Percentiles rank a stretch among this genome's conserved stretches.
phyloP scores from a whole-genome alignment of 2,113 vertebrate genomes.

The mouse (Mus musculus) region GRCm39 chr9:66872001-66872500 shows the following conservation, averaged over 20 bases:
- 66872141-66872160: neutral
- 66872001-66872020: neutral
- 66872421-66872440: slow-evolving; percentile 11
- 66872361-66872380: neutral
- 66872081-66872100: too few species aligned
- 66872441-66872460: slow-evolving; percentile 18
- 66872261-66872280: neutral
- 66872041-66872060: slow-evolving; percentile 16
- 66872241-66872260: neutral
- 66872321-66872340: neutral
- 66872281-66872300: neutral
- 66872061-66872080: neutral
- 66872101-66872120: neutral
- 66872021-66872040: neutral
- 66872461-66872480: slow-evolving; percentile 27
- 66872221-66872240: neutral
- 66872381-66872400: slow-evolving; percentile 20
- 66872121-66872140: neutral
- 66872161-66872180: neutral
- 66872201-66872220: neutral
- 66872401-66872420: neutral
- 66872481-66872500: neutral
- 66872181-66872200: neutral
- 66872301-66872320: neutral
- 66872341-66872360: neutral